Percentiles rank a stretch among this genome's conserved stretches.
phyloP scores from a whole-genome alignment of 2,888 invertebrate genomes.

The Loripinus fragilis region DNA sequence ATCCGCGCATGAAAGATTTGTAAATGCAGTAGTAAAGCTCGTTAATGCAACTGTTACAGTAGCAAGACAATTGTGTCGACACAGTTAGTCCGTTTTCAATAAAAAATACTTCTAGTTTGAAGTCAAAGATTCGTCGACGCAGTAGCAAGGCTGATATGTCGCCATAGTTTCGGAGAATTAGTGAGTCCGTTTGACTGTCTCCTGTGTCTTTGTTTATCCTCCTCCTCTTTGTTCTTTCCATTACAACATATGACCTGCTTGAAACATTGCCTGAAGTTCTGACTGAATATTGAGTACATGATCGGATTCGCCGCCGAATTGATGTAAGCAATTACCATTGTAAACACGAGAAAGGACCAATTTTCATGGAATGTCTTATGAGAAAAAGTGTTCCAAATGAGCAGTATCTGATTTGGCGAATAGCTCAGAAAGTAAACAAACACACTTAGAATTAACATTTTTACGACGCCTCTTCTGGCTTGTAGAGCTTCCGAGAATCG shows the following conservation, averaged over 20 bases:
- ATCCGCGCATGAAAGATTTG: too few species aligned
- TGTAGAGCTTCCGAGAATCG: conserved; percentile 75
- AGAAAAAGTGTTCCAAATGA: conserved; percentile 79
- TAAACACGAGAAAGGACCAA: conserved; percentile 80
- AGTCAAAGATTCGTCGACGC: conserved; percentile 50
- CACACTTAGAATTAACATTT: conserved; percentile 84
- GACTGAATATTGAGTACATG: conserved; percentile 83
- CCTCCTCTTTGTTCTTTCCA: conserved; percentile 16
- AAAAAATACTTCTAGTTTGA: too few species aligned
- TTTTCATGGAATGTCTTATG: conserved; percentile 77
- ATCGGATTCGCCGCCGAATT: conserved; percentile 83
- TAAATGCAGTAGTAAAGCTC: too few species aligned
- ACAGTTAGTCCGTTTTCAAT: too few species aligned
- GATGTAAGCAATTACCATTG: conserved; percentile 82
- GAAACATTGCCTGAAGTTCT: conserved; percentile 80
- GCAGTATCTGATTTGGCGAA: conserved; percentile 83
- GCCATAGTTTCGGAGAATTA: conserved; percentile 53
- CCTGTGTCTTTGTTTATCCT: conserved; percentile 24
- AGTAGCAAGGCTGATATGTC: conserved; percentile 51
- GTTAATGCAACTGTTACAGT: too few species aligned
- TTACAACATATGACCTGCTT: conserved; percentile 69
- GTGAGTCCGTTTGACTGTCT: conserved; percentile 34
- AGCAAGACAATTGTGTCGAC: too few species aligned
- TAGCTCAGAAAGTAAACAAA: conserved; percentile 84
- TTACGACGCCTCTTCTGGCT: conserved; percentile 82